Base-by-base conservation (phyloP, 2,888 invertebrate genomes). In the Lamproptera curius region DNA sequence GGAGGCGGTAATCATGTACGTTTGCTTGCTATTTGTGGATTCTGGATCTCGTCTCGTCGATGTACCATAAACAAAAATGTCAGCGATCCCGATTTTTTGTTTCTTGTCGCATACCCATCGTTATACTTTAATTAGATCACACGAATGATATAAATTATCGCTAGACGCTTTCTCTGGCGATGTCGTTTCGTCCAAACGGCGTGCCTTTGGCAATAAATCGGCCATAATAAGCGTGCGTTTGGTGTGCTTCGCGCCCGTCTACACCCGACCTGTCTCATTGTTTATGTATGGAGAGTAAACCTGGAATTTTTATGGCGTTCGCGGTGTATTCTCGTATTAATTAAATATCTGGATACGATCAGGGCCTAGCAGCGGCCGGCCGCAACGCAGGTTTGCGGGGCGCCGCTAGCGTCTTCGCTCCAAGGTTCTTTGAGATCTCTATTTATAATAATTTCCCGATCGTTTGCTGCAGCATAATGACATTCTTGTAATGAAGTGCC, bases 41-140 rank as follows among this genome's bases (percentile, higher is more conserved):
- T 84, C 82, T 82, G 81, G 77, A 85, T 82, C 73, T 80, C 77
- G 76, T 83, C 71, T 67, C 67, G 66, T 65, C 82, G 79, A 85
- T 84, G 86, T 85, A 88, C 88, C 88, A 88, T 88, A 88, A 88
- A 88, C 88, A 88, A 88, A 88, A 88, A 88, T 88, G 88, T 88
- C 88, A 88, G 87, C 87, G 86, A 86, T 87, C 86, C 83, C 81
- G 71, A 88, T 86, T 88, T 88, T 88, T 88, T 88, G 86, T 86
- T 86, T 87, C 86, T 82, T 71, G 68, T 78, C 81, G 85, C 81
- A 81, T 86, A 76, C 76, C 78, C 76, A 79, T 80, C 80, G 78
- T 76, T 84, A 73, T 68, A 85, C 76, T 74, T 67, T 82, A 85
- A 83, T 83, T 85, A 83, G 76, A 86, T 84, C 84, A 84, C 83